A percentile compares a stretch with the other conserved stretches of the same genome.
phyloP scores from a whole-genome alignment of 2,888 invertebrate species.

The Drosophila vallismaia region DNA sequence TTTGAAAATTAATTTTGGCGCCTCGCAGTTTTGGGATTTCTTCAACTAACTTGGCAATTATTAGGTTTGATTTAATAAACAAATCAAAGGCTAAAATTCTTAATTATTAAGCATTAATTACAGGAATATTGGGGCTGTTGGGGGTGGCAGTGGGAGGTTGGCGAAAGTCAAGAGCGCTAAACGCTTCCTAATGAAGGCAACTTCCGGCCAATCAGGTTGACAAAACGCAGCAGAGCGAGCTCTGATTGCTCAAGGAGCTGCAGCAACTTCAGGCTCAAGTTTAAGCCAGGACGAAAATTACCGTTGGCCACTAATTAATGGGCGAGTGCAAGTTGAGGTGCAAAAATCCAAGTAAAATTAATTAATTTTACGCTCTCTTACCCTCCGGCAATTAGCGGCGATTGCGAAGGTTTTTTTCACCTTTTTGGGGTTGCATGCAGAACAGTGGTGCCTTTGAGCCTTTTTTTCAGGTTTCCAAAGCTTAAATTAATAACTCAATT shows the following conservation, averaged over 20 bases:
- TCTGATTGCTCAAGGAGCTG: slow-evolving; percentile 71
- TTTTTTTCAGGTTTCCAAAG: background rate
- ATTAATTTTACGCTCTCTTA: slow-evolving; percentile 75
- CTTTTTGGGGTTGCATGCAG: slow-evolving; percentile 4
- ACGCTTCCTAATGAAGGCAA: slow-evolving; percentile 73
- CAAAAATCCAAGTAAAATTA: slow-evolving; percentile 63
- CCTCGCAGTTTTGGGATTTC: no score
- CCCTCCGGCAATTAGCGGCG: slow-evolving; percentile 31
- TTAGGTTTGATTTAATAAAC: slow-evolving; percentile 26
- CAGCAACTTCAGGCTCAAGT: slow-evolving; percentile 59
- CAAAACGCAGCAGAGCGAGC: slow-evolving; percentile 47
- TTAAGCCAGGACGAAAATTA: slow-evolving; percentile 47
- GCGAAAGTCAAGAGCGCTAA: slow-evolving; percentile 67
- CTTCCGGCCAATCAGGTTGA: slow-evolving; percentile 73
- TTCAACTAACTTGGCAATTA: background rate
- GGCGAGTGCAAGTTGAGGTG: slow-evolving; percentile 58
- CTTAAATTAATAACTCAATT: no score
- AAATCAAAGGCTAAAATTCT: slow-evolving; percentile 48
- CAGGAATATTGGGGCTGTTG: background rate
- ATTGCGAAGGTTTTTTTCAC: slow-evolving; percentile 6
- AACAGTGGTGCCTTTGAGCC: background rate
- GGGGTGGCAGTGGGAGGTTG: slow-evolving; percentile 1
- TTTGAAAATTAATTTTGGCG: no score
- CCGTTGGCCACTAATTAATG: slow-evolving; percentile 74
- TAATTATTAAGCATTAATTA: background rate